phyloP scores from a whole-genome alignment of 2,797 vertebrate genomes.

The Ctenopoma multispine region DNA sequence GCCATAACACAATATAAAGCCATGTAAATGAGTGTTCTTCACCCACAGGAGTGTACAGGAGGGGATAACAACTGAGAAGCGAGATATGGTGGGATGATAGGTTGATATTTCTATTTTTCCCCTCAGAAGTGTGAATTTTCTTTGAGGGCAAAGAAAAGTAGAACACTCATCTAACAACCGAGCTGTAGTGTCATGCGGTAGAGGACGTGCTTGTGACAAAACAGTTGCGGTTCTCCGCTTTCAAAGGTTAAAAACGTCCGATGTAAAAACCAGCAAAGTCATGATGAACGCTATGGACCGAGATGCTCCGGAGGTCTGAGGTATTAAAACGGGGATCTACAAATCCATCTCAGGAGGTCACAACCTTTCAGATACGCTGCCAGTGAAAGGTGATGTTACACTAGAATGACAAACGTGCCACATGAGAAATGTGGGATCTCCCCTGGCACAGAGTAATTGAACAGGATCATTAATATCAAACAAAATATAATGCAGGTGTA shows the following conservation, averaged over 20 bases:
- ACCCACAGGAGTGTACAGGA: neutral
- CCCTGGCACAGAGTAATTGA: constrained; percentile 23
- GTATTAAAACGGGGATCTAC: constrained; percentile 35
- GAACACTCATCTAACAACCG: neutral
- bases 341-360: constrained; percentile 35
- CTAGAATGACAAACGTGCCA: constrained; percentile 32
- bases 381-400: constrained; percentile 56
- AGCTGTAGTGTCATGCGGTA: neutral
- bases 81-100: neutral
- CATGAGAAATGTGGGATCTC: constrained; percentile 31
- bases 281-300: neutral
- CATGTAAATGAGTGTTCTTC: constrained; percentile 8
- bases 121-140: constrained; percentile 25
- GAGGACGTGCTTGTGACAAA: neutral
- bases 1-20: neutral
- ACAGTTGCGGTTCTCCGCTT: neutral
- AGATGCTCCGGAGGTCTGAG: constrained; percentile 49
- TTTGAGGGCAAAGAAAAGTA: neutral
- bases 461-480: constrained; percentile 33
- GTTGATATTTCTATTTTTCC: constrained; percentile 25
- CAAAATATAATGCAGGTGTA: constrained; percentile 34
- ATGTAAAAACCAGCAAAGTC: neutral
- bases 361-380: constrained; percentile 47
- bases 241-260: constrained; percentile 20
- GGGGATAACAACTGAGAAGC: neutral